Conservation (phyloP, 2,113 vertebrate genomes). For the Rhabdomys dilectus region DNA sequence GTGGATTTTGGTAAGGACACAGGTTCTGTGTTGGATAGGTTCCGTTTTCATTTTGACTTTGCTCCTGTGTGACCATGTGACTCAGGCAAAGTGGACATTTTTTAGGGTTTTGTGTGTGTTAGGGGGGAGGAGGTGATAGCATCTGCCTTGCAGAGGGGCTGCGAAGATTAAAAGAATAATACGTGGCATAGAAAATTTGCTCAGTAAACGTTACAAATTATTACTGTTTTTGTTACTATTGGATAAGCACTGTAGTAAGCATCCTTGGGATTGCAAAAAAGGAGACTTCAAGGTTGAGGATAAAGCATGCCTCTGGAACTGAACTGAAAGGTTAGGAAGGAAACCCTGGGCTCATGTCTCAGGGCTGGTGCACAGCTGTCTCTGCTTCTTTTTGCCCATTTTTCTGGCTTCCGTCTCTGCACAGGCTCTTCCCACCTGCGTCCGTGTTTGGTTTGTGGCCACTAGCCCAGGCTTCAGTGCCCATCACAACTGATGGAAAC, state of each 20-base stretch:
- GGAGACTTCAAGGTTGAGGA: neutral
- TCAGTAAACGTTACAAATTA: neutral
- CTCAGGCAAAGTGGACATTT: neutral
- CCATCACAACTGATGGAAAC: neutral
- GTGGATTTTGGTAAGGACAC: neutral
- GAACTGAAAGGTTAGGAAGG: neutral
- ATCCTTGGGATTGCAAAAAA: neutral
- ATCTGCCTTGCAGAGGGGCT: neutral
- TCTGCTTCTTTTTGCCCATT: neutral
- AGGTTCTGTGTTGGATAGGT: neutral
- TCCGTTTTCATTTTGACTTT: constrained; percentile 1
- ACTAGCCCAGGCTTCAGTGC: neutral
- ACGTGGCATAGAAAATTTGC: neutral
- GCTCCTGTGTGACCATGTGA: neutral
- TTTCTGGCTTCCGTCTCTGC: neutral
- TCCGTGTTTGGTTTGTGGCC: neutral
- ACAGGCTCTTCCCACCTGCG: neutral
- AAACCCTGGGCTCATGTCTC: neutral
- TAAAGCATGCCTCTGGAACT: neutral
- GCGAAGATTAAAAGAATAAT: neutral
- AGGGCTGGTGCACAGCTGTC: neutral
- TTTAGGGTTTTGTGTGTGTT: neutral
- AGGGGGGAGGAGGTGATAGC: neutral
- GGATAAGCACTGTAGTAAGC: neutral
- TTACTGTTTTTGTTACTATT: neutral